These are phyloP conservation scores for Pseudopleuronectes americanus DNA, from an alignment of 2,797 vertebrate species.

Conservation along the genomic window DNA sequence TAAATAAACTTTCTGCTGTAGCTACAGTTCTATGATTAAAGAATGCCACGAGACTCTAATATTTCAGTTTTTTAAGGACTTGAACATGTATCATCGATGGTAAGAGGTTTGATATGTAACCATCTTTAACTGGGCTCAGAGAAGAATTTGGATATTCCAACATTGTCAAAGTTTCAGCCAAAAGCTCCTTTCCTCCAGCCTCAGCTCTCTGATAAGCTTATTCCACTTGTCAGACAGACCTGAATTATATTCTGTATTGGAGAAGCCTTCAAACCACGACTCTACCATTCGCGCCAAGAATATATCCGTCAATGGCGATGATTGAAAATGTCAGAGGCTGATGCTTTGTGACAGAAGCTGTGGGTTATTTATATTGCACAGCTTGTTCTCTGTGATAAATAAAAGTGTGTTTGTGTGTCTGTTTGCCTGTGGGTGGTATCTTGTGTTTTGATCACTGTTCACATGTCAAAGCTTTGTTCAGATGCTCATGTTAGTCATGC, in stretches of 20 bases:
- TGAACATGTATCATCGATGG: slow-evolving; percentile 18
- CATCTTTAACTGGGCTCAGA: slow-evolving; percentile 27
- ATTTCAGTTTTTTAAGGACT: neutral
- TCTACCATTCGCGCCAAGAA: slow-evolving; percentile 63
- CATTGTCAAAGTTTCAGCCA: slow-evolving; percentile 46
- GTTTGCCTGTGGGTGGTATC: slow-evolving; percentile 35
- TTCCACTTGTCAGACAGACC: slow-evolving; percentile 68
- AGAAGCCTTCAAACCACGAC: slow-evolving; percentile 60
- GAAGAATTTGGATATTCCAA: slow-evolving; percentile 48
- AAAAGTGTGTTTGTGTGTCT: slow-evolving; percentile 26
- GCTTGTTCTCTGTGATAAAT: slow-evolving; percentile 23
- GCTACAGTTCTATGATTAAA: neutral
- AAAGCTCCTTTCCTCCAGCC: slow-evolving; percentile 54
- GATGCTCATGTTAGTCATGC: neutral
- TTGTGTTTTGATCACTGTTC: slow-evolving; percentile 40
- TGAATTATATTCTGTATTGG: slow-evolving; percentile 65
- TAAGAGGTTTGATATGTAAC: slow-evolving; percentile 15
- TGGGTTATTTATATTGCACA: slow-evolving; percentile 51
- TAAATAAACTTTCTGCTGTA: no score
- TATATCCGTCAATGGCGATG: slow-evolving; percentile 67
- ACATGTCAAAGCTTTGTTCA: slow-evolving; percentile 19
- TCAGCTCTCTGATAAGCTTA: slow-evolving; percentile 52
- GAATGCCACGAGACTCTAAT: neutral
- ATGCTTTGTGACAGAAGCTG: slow-evolving; percentile 54
- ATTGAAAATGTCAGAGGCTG: slow-evolving; percentile 70